phyloP scores from a whole-genome alignment of 2,113 vertebrate genomes.

The Andinoacara biseriatus region DNA sequence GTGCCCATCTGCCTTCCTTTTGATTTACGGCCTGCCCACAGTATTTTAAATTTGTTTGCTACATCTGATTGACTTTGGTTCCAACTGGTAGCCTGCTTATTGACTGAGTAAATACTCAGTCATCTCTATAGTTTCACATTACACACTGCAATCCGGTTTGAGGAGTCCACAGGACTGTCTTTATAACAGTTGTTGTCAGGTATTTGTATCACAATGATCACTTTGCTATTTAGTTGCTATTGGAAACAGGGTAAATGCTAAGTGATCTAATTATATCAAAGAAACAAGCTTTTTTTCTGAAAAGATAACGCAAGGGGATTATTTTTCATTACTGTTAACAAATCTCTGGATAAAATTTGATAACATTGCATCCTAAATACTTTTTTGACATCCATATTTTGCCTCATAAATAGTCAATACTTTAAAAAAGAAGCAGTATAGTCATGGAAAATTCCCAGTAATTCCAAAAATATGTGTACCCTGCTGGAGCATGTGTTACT shows the following conservation, averaged over 20 bases:
- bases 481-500: neutral
- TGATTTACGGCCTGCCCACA: neutral
- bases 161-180: neutral
- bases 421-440: neutral
- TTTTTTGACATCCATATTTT: neutral
- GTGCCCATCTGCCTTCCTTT: constrained; percentile 14
- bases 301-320: neutral
- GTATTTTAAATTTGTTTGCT: constrained; percentile 24
- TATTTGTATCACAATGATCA: neutral
- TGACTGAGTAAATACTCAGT: neutral
- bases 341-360: neutral
- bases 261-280: neutral
- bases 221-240: neutral
- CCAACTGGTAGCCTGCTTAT: neutral
- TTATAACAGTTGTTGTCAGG: neutral
- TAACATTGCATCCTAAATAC: neutral
- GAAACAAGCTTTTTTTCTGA: neutral
- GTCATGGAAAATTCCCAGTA: neutral
- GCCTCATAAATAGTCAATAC: neutral
- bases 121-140: neutral
- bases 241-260: neutral
- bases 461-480: neutral
- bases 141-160: neutral
- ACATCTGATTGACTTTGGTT: constrained; percentile 21
- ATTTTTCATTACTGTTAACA: neutral